These are phyloP conservation scores for Cosmopolites sordidus DNA, from an alignment of 2,888 invertebrate genomes.

Conservation along the genomic window DNA sequence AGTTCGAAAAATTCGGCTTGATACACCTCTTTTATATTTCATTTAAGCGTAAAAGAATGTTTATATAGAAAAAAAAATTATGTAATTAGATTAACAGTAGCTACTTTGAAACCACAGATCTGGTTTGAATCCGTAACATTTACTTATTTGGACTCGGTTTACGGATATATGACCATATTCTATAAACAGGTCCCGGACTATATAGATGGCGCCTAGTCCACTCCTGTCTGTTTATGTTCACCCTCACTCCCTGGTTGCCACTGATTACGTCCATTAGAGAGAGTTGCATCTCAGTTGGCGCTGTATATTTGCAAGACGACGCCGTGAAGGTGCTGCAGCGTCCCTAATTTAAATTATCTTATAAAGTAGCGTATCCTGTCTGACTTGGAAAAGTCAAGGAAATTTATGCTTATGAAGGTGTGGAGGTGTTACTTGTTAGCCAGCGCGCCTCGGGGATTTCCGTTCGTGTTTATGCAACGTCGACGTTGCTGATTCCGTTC, in stretches of 20 bases:
- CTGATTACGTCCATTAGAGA: conserved; percentile 29
- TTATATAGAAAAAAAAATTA: no score
- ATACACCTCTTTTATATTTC: no score
- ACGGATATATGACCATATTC: no score
- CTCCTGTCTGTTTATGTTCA: conserved; percentile 17
- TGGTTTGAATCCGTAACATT: no score
- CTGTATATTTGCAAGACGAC: conserved; percentile 26
- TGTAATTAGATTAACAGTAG: no score
- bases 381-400: conserved; percentile 18
- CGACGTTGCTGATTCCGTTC: background rate
- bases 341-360: conserved; percentile 24
- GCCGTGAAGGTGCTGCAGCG: conserved; percentile 15
- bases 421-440: conserved; percentile 17
- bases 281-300: conserved; percentile 28
- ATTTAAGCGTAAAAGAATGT: no score
- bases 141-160: no score
- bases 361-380: conserved; percentile 16
- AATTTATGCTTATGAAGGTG: conserved; percentile 22
- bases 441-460: conserved; percentile 6
- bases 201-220: conserved; percentile 3
- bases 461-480: background rate
- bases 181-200: conserved; percentile 17
- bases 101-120: no score
- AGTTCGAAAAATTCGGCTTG: no score
- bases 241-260: conserved; percentile 20